Percentiles rank a stretch among this genome's conserved stretches.
phyloP scores from a whole-genome alignment of 2,797 vertebrate genomes.

The Pachyuromys duprasi region DNA sequence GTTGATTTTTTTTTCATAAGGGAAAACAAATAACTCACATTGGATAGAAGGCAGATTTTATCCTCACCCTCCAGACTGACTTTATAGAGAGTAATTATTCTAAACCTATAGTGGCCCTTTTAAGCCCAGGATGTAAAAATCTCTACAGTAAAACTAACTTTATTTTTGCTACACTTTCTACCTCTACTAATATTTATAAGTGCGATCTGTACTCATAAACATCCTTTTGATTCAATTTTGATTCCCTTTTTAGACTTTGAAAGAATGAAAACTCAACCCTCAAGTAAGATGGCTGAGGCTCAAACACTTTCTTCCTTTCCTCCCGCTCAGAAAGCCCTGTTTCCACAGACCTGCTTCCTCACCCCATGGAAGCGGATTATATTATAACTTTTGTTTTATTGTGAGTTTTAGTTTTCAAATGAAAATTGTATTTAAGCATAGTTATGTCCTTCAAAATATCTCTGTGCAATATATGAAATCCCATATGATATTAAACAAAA shows the following conservation, averaged over 20 bases:
- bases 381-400: neutral
- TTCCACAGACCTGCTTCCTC: fast-evolving
- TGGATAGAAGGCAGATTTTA: conserved; percentile 49
- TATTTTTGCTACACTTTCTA: neutral
- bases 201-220: neutral
- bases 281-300: neutral
- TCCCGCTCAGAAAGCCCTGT: neutral
- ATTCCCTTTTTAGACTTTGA: neutral
- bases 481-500: neutral
- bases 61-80: neutral
- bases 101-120: conserved; percentile 17
- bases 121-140: neutral
- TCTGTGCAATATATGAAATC: neutral
- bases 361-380: neutral
- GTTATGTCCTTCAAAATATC: neutral
- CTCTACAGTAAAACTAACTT: conserved; percentile 47
- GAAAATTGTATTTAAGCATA: conserved; percentile 2
- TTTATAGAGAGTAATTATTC: conserved; percentile 1
- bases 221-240: neutral
- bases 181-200: neutral
- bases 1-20: conserved; percentile 59
- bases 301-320: neutral
- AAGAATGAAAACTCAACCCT: neutral
- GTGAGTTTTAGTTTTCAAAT: neutral
- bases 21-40: conserved; percentile 64